Conservation (phyloP, 2,797 vertebrate species). For the Falco novaeseelandiae region DNA sequence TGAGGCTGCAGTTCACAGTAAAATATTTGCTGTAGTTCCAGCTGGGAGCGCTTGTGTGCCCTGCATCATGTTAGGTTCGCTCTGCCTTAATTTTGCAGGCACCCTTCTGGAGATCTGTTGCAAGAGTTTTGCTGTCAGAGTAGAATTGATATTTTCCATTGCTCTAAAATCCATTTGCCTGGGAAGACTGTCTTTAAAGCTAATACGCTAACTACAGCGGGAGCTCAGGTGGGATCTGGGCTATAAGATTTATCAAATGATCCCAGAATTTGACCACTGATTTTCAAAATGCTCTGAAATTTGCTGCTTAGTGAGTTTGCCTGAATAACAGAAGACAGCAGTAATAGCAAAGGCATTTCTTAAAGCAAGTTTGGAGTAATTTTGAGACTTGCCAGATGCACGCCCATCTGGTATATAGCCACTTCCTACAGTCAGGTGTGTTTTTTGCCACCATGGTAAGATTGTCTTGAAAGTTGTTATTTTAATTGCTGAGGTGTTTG, state of each 20-base stretch:
- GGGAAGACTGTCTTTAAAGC: neutral
- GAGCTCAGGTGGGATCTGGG: neutral
- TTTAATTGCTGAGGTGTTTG: neutral
- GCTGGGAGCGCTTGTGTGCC: neutral
- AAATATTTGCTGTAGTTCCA: neutral
- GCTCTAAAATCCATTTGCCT: neutral
- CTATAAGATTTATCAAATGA: neutral
- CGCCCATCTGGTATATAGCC: neutral
- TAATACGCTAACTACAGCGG: accelerated
- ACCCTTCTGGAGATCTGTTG: neutral
- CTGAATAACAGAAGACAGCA: neutral
- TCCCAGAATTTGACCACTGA: neutral
- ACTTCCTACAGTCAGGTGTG: neutral
- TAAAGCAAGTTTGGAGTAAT: neutral
- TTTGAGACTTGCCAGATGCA: neutral
- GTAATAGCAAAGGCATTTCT: neutral
- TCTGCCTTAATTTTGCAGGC: neutral
- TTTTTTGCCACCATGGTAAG: neutral
- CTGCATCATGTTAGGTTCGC: neutral
- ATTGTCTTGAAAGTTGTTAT: neutral
- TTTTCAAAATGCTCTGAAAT: neutral
- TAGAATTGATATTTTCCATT: neutral
- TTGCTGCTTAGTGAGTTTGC: neutral
- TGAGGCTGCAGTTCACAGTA: neutral
- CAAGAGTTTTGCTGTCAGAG: neutral